Percentiles rank a stretch among this genome's conserved stretches.
These are phyloP conservation scores for Vipera latastei DNA, from an alignment of 2,797 vertebrate genomes.

Conservation along the genomic window DNA sequence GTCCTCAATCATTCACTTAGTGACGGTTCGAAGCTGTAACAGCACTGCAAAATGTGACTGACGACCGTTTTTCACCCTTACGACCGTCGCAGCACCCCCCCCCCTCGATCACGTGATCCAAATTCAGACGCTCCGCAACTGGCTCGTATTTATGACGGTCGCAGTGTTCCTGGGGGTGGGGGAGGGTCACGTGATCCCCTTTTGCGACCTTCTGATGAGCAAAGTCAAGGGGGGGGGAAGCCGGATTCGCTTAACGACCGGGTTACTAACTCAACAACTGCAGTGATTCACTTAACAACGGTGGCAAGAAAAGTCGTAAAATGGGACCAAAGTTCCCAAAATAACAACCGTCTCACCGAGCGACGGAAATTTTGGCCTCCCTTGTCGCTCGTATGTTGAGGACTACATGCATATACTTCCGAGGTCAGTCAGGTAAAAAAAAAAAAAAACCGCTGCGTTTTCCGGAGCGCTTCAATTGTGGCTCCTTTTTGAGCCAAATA, in stretches of 20 bases:
- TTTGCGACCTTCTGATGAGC: not conserved
- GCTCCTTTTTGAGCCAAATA: not conserved
- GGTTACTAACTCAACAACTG: no score
- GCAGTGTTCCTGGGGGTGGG: no score
- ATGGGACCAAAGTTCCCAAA: not conserved
- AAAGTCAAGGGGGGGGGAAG: no score
- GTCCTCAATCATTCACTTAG: not conserved
- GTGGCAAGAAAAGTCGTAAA: not conserved
- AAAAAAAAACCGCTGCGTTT: not conserved
- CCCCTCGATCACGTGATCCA: not conserved
- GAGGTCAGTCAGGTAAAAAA: not conserved
- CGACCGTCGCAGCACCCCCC: not conserved
- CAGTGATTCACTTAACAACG: no score
- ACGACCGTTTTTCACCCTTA: not conserved
- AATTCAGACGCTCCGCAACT: not conserved
- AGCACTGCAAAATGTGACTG: not conserved
- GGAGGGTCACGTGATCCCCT: not conserved
- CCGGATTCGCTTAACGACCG: not conserved
- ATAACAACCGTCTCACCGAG: not conserved
- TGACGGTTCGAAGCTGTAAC: not conserved
- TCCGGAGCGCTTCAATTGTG: accelerated
- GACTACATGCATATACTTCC: accelerated
- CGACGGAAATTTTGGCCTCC: not conserved
- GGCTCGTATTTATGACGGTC: not conserved
- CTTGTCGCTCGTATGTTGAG: not conserved